phyloP scores from a whole-genome alignment of 2,888 invertebrate genomes.

The Tridacna gigas region DNA sequence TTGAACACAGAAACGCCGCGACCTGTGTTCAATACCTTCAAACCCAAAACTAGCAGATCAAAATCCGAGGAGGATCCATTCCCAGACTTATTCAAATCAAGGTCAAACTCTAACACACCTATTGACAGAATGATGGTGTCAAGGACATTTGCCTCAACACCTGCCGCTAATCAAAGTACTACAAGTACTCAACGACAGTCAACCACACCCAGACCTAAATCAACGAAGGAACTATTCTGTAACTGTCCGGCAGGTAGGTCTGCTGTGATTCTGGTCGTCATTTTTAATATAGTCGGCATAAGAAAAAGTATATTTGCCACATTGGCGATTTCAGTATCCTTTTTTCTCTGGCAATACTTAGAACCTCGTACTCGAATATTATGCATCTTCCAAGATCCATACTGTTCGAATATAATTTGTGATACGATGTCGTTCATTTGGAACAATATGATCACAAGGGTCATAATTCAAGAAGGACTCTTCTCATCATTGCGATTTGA shows the following conservation, averaged over 20 bases:
- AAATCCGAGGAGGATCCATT: neutral
- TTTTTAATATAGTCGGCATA: no score
- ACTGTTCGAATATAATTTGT: no score
- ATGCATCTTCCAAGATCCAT: no score
- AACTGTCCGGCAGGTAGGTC: conserved; percentile 13
- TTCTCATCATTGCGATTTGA: no score
- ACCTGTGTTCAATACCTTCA: conserved; percentile 2
- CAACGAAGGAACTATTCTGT: conserved; percentile 11
- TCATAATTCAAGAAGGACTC: no score
- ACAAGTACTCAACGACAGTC: neutral
- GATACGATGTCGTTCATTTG: no score
- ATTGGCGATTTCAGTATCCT: no score
- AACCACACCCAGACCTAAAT: conserved; percentile 2
- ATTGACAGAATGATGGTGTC: neutral
- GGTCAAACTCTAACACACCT: neutral
- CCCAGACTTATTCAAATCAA: neutral
- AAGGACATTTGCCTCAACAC: conserved; percentile 3
- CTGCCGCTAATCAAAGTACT: neutral
- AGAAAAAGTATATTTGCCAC: no score
- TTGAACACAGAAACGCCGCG: neutral
- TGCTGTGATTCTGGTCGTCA: no score
- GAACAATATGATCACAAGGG: no score
- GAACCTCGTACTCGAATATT: no score
- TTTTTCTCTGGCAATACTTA: no score
- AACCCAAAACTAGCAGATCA: conserved; percentile 10